Evolutionary conservation across 1,140 invertebrate species (phyloP), one percentile per base, ranked within the genome.

Genomic region (Procambarus clarkii): DNA sequence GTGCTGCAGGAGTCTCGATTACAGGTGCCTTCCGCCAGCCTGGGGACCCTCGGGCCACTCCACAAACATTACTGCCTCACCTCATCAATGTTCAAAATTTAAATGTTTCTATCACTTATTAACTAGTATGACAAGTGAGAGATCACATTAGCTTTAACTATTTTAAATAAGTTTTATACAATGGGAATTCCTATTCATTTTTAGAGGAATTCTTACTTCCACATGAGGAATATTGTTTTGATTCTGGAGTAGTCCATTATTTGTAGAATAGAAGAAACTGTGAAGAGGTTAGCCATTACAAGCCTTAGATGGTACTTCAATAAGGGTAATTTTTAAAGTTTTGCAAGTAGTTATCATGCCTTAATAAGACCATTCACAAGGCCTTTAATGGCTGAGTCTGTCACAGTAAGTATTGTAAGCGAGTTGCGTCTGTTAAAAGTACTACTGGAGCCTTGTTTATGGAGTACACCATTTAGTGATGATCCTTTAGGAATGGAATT

Each of bases 21-120:
- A 83, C 71, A 84, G 82, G 89, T 91, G 89, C 89, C 89, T 91
- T 86, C 89, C 76, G 88, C 88, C 89, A 91, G 89, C 89, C 89
- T 91, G 82, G 89, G 89, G 89, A 91, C 82, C 89, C 60, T 79
- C 76, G 89, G 82, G 74, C 83, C 60, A 91, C 82, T 91, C 82
- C 89, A 91, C 89, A 91, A 91, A 91, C 83, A 91, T 69, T 81
- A 86, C 76, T 44, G 34, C 74, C 71, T 86, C 85, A 78, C n/a
- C 50, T 34, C 58, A 54, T 86, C 9, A 34, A 83, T 44, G 44
- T 69, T 83, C 60, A 64, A 64, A 69, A 78, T 74, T 86, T 13
- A 54, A 54, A 9, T 54, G 64, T 71, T 85, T 74, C 18, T n/a
- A 71, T 71, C 50, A 54, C 50, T 9, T 54, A 54, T 54, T 34